Percentiles rank a stretch among this genome's conserved stretches.
Evolutionary conservation across 2,113 vertebrate species (phyloP).

Genomic region (Planiliza haematocheilus): DNA sequence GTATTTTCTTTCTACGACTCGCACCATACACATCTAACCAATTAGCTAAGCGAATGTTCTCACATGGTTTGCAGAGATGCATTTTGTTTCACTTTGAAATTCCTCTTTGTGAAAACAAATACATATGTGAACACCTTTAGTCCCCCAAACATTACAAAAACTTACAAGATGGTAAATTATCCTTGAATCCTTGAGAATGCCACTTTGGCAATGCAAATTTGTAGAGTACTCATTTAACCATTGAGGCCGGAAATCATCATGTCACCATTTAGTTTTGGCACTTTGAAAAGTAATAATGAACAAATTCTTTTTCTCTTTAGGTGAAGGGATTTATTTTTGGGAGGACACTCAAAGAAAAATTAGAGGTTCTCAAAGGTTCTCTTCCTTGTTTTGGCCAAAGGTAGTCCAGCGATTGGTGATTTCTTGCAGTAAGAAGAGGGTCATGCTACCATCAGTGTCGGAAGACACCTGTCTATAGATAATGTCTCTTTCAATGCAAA

Average conservation of each 20-base stretch:
- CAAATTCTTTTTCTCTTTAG: not conserved
- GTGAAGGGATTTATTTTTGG: not conserved
- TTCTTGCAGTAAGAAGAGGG: not conserved
- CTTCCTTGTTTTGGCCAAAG: not conserved
- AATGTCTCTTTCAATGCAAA: not conserved
- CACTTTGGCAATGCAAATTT: too few relatives aligned
- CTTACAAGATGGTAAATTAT: too few relatives aligned
- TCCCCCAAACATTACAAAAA: too few relatives aligned
- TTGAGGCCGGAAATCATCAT: not conserved
- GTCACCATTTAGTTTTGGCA: not conserved
- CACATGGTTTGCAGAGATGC: too few relatives aligned
- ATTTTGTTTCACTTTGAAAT: too few relatives aligned
- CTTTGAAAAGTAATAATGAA: not conserved
- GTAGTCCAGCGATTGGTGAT: not conserved
- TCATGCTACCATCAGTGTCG: not conserved
- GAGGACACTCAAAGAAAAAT: not conserved
- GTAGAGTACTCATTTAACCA: accelerated
- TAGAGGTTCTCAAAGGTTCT: too few relatives aligned
- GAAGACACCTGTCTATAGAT: not conserved
- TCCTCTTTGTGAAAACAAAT: too few relatives aligned
- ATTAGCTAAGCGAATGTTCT: too few relatives aligned
- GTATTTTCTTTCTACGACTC: too few relatives aligned
- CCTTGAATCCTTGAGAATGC: too few relatives aligned
- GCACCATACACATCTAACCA: too few relatives aligned
- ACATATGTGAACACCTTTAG: too few relatives aligned